Evolutionary conservation across 2,888 invertebrate species (phyloP).

Genomic region (Parnassius mnemosyne): DNA sequence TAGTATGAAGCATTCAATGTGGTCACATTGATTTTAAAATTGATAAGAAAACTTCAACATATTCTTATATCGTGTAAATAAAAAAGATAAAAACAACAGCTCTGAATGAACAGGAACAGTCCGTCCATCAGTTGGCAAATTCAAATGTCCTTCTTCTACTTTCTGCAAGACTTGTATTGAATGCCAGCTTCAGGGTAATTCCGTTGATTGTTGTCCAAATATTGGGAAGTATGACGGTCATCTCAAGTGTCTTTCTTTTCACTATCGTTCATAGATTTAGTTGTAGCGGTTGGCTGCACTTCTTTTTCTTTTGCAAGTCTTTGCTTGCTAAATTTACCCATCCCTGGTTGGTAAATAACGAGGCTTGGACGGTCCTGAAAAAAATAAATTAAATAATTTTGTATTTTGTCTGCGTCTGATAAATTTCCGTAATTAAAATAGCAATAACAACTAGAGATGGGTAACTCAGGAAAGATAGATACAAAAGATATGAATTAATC

Average conservation of each 20-base stretch:
- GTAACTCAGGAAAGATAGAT: too few species aligned
- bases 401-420: too few species aligned
- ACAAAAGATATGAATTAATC: too few species aligned
- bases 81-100: conserved; percentile 62
- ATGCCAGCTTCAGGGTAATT: conserved; percentile 72
- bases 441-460: too few species aligned
- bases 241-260: conserved; percentile 78
- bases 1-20: conserved; percentile 61
- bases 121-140: conserved; percentile 66
- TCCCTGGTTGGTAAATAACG: conserved; percentile 94
- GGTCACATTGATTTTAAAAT: conserved; percentile 52
- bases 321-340: conserved; percentile 88
- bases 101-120: conserved; percentile 60
- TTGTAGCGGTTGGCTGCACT: conserved; percentile 44
- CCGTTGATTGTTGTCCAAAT: conserved; percentile 77
- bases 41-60: conserved; percentile 52
- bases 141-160: conserved; percentile 60
- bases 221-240: conserved; percentile 49
- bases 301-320: conserved; percentile 78
- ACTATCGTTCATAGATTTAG: conserved; percentile 64
- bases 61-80: conserved; percentile 58
- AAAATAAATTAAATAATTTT: not conserved
- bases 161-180: conserved; percentile 59
- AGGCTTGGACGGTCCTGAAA: conserved; percentile 91
- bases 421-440: not conserved